Evolutionary conservation across 2,797 vertebrate genomes (phyloP).

Genomic region (Spinus olivaceus): DNA sequence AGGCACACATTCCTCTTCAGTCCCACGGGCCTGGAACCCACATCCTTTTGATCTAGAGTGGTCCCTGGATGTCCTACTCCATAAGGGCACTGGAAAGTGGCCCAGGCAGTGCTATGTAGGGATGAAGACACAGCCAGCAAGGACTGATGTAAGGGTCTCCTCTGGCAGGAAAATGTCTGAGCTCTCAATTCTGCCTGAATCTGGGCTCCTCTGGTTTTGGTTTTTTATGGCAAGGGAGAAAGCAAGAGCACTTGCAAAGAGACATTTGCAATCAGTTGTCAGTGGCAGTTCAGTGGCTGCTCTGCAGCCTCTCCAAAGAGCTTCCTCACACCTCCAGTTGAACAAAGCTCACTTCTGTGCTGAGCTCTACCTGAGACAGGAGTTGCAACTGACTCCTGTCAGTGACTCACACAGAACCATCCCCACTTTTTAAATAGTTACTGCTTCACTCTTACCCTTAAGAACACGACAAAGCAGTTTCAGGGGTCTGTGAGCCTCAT

Average conservation of each 20-base stretch:
- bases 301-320: neutral
- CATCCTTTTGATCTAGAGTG: neutral
- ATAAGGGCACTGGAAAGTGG: neutral
- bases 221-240: neutral
- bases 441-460: neutral
- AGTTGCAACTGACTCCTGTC: neutral
- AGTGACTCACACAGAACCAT: neutral
- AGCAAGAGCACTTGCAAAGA: neutral
- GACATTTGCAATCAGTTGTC: neutral
- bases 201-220: neutral
- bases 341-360: neutral
- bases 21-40: neutral
- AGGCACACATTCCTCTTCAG: slow-evolving; percentile 3
- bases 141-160: neutral
- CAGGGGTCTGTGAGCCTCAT: neutral
- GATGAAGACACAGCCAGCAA: neutral
- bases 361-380: neutral
- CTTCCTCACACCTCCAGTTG: neutral
- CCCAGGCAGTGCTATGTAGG: neutral
- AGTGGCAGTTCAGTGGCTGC: neutral
- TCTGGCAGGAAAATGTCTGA: neutral
- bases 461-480: neutral
- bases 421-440: neutral
- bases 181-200: neutral
- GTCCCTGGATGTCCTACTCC: neutral